These are phyloP conservation scores for Oscheius sp. DNA, from an alignment of 2,888 invertebrate species.

Conservation along the genomic window DNA sequence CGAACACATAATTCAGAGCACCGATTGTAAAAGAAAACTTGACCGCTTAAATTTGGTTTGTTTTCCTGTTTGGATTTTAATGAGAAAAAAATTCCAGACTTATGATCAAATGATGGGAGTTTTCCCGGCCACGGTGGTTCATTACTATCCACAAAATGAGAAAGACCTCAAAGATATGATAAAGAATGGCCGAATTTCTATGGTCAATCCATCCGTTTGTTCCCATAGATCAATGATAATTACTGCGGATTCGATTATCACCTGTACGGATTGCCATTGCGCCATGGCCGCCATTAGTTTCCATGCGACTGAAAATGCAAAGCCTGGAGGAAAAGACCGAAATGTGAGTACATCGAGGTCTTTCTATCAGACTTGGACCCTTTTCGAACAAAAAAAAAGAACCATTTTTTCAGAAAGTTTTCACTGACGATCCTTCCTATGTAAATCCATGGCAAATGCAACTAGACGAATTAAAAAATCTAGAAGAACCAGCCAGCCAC, in stretches of 20 bases:
- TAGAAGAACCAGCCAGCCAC: no score
- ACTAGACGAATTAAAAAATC: no score
- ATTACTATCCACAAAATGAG: slow-evolving; percentile 13
- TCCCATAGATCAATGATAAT: slow-evolving; percentile 36
- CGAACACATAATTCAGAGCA: no score
- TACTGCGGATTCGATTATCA: slow-evolving; percentile 24
- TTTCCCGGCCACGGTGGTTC: slow-evolving; percentile 19
- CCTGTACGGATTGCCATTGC: slow-evolving; percentile 39
- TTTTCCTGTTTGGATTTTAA: background rate
- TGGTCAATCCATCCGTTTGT: slow-evolving; percentile 36
- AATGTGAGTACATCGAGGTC: no score
- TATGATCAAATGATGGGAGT: slow-evolving; percentile 10
- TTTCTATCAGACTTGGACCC: no score
- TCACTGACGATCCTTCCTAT: no score
- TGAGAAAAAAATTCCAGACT: background rate
- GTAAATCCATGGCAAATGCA: no score
- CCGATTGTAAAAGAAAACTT: no score
- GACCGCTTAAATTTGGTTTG: background rate
- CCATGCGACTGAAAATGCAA: background rate
- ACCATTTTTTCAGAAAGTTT: no score
- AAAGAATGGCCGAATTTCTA: background rate
- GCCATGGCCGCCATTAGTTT: slow-evolving; percentile 10
- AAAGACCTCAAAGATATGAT: background rate
- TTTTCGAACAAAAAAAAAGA: no score
- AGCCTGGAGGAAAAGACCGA: no score